A percentile compares a stretch with the other conserved stretches of the same genome.
phyloP scores from a whole-genome alignment of 2,113 vertebrate genomes.

The Xiphophorus hellerii region DNA sequence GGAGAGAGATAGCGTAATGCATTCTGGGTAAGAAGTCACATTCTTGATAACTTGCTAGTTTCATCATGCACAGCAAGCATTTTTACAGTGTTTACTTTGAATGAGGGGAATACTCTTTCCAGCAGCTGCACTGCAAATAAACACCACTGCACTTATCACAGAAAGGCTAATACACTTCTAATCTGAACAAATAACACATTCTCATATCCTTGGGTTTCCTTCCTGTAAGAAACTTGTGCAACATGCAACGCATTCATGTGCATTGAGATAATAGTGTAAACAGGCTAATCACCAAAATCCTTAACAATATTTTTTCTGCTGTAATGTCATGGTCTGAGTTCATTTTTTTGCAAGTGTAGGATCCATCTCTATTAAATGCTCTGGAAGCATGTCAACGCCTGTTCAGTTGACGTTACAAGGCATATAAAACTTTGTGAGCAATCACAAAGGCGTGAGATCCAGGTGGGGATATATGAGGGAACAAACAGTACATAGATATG shows the following conservation, averaged over 20 bases:
- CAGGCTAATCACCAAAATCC: constrained; percentile 34
- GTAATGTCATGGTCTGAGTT: constrained; percentile 73
- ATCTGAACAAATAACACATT: constrained; percentile 48
- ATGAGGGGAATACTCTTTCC: constrained; percentile 44
- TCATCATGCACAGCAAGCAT: constrained; percentile 60
- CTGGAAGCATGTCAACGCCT: constrained; percentile 64
- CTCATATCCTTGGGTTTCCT: constrained; percentile 38
- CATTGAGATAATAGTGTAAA: constrained; percentile 30
- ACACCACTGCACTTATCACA: constrained; percentile 59
- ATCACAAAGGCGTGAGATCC: constrained; percentile 30
- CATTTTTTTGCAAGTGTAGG: constrained; percentile 71
- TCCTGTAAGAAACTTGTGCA: constrained; percentile 43
- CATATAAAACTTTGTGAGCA: constrained; percentile 55
- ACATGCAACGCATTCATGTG: constrained; percentile 19
- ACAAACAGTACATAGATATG: constrained; percentile 40
- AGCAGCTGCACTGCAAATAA: constrained; percentile 72
- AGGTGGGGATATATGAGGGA: constrained; percentile 31
- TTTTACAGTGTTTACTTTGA: constrained; percentile 68
- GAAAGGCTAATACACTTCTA: constrained; percentile 62
- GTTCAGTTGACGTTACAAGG: constrained; percentile 45
- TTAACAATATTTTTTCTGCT: constrained; percentile 61
- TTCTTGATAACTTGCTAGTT: constrained; percentile 66
- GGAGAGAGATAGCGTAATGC: constrained; percentile 28
- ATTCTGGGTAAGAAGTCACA: constrained; percentile 57
- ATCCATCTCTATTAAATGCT: constrained; percentile 59